Evolutionary conservation across 1,140 invertebrate genomes (phyloP).

Genomic region (Agrilus planipennis): DNA sequence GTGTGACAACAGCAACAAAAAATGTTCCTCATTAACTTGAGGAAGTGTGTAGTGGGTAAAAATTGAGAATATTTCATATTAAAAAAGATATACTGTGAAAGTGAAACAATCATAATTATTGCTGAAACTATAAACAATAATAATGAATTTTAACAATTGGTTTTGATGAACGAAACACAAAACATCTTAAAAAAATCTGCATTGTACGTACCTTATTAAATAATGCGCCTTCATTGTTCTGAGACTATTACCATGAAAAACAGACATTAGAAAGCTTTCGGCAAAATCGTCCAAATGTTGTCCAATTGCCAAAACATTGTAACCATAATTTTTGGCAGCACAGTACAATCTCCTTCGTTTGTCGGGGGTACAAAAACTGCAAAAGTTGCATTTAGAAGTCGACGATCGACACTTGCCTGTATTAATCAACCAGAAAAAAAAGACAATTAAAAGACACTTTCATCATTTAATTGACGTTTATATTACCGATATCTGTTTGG

Average conservation of each 20-base stretch:
- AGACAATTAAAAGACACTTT: not conserved
- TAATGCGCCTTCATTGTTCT: slow-evolving; percentile 77
- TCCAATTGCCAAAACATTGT: slow-evolving; percentile 76
- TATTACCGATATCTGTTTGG: slow-evolving; percentile 18
- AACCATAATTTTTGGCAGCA: slow-evolving; percentile 60
- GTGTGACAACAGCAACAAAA: too few relatives aligned
- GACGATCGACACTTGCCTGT: slow-evolving; percentile 2
- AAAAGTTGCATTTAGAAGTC: too few relatives aligned
- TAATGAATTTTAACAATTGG: not conserved
- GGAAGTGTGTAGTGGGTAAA: too few relatives aligned
- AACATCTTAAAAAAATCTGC: too few relatives aligned
- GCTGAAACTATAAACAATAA: not conserved
- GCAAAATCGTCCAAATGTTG: slow-evolving; percentile 80
- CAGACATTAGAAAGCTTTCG: slow-evolving; percentile 70
- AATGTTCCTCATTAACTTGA: too few relatives aligned
- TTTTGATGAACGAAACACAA: too few relatives aligned
- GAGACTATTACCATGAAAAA: slow-evolving; percentile 69
- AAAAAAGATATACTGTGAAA: too few relatives aligned
- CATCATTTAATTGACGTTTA: not conserved
- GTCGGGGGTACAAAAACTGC: slow-evolving; percentile 13
- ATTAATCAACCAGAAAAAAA: not conserved
- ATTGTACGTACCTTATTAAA: slow-evolving; percentile 37
- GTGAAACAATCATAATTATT: too few relatives aligned
- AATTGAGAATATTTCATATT: too few relatives aligned
- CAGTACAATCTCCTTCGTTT: slow-evolving; percentile 49